Base-by-base conservation (phyloP, 2,888 invertebrate species). In the Oscheius sp. region DNA sequence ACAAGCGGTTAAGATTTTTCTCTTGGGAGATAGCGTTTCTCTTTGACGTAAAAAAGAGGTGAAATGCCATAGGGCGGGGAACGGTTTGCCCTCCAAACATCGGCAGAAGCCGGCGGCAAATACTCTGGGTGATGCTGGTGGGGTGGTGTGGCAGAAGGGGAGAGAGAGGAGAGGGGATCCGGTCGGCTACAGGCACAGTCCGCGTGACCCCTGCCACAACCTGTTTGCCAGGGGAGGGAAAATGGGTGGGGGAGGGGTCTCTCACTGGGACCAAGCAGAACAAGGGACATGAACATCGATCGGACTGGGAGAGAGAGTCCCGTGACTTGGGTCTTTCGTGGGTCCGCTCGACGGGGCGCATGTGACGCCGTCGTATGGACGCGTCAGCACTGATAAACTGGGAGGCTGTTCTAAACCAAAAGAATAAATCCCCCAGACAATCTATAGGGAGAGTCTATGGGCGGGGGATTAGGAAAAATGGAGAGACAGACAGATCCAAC, bases 361-460 rank as follows among this genome's bases (percentile, higher is more conserved):
- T 61, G 61, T 61, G 61, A 61, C 61, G 61, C 58, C 34, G 58
- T n/a, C n/a, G n/a, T 29, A 29, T 17, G 45, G 61, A 20, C 61
- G 61, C 61, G 61, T 61, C 61, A 61, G 45, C 61, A 45, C 61
- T 61, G 61, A 61, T 61, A 61, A 61, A 42, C 61, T 42, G 45
- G 27, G 23, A 17, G 55, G 34, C 42, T 42, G 42, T 42, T 42
- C 42, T 17, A 42, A 42, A 42, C 20, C 42, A 3, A 20, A 42
- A 3, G 15, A 20, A 3, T 3, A n/a, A 42, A n/a, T 42, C 42
- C 20, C 42, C 37, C 37, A 37, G 37, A 17, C 42, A 42, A 42
- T 17, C 42, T 17, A 20, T 17, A 3, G 42, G 20, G 42, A 42
- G 12, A 42, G 42, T 17, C 42, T 17, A 42, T 15, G 42, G 42